These are phyloP conservation scores for Caenorhabditis virilis DNA, from an alignment of 2,888 invertebrate genomes.

Conservation along the genomic window DNA sequence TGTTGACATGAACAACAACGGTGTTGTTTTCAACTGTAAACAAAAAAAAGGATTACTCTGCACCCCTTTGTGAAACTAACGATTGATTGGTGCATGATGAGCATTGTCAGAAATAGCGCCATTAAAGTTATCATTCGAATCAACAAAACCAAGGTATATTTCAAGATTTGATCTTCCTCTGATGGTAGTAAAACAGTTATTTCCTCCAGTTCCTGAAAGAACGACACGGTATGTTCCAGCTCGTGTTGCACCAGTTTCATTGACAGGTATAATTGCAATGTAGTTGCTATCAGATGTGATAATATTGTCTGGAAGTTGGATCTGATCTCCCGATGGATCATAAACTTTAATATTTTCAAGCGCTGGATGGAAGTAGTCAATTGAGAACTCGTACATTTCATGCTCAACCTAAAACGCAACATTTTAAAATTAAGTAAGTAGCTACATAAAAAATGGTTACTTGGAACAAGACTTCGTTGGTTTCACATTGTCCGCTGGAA, in stretches of 20 bases:
- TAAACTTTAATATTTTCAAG: constrained; percentile 25
- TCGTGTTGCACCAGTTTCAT: constrained; percentile 42
- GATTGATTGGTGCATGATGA: constrained; percentile 44
- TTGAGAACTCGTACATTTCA: constrained; percentile 52
- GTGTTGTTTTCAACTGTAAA: constrained; percentile 43
- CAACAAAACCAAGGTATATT: constrained; percentile 44
- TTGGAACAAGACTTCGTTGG: constrained; percentile 46
- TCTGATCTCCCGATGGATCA: constrained; percentile 35
- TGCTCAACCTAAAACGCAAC: constrained; percentile 52
- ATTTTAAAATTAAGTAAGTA: no score
- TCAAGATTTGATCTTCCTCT: constrained; percentile 50
- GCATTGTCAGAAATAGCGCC: constrained; percentile 56
- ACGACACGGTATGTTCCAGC: constrained; percentile 46
- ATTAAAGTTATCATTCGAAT: constrained; percentile 24
- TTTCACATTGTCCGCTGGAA: constrained; percentile 32
- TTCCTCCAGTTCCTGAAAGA: constrained; percentile 28
- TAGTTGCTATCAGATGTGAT: constrained; percentile 50
- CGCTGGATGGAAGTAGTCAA: constrained; percentile 47
- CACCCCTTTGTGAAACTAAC: constrained; percentile 15
- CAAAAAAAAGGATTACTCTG: neutral
- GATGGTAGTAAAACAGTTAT: constrained; percentile 46
- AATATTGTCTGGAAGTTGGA: constrained; percentile 39
- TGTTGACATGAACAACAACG: constrained; percentile 50
- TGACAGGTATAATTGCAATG: constrained; percentile 47
- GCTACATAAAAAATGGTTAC: constrained; percentile 3